Base-by-base conservation (phyloP, 1,140 invertebrate genomes). In the Apis florea region DNA sequence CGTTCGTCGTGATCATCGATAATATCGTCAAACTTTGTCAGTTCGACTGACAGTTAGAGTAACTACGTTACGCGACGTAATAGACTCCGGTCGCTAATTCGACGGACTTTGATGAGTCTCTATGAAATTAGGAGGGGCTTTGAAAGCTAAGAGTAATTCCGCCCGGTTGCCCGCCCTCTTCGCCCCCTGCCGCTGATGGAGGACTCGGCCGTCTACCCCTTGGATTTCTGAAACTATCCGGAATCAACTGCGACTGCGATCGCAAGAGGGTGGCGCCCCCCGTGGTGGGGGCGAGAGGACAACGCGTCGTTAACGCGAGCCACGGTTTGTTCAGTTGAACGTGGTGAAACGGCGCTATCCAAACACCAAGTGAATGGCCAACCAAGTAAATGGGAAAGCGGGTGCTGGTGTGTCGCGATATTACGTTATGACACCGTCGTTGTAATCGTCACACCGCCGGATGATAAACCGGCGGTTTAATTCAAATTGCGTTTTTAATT, bases 71-170 rank as follows among this genome's bases (percentile, higher is more conserved):
- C 49, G 72, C 31, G 53, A 54, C 71, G 63, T 83, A 86, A 86
- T 86, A 83, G 85, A 74, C 84, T 63, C 26, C 58, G 56, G 59
- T 61, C 58, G 76, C 85, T 86, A 86, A 86, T 86, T 86, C 69
- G 81, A 66, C 76, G 59, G 85, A 76, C 85, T 86, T 86, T 86
- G 84, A 86, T 83, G 84, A 85, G 51, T 76, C 76, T 79, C 75
- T 86, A 86, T 83, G 84, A 86, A 87, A 87, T 87, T 87, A 88
- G 85, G 59, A 64, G 69, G 54, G 64, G 75, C 64, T 67, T 77
- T 63, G 61, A 80, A 64, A 63, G 74, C 66, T 56, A 63, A 82
- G 79, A 71, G 86, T 84, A 88, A 82, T 88, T 87, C 69, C 56
- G 69, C 73, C 61, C 78, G 74, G 79, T 84, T 59, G 82, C 79